phyloP scores from a whole-genome alignment of 2,888 invertebrate genomes.

The Notocelia uddmanniana region DNA sequence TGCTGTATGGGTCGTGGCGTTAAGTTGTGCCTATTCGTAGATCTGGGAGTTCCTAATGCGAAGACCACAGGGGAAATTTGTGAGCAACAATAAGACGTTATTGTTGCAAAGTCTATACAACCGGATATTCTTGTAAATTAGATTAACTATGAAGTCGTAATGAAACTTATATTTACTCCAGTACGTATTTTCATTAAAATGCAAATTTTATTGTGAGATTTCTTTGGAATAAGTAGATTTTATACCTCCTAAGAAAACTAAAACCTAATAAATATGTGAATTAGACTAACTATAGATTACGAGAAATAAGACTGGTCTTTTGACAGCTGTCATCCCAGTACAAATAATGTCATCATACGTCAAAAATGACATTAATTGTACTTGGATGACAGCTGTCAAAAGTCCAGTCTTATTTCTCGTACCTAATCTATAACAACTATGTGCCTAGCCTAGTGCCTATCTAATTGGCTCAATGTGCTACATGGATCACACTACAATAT shows the following conservation, averaged over 20 bases:
- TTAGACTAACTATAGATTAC: too few relatives aligned
- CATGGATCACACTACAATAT: neutral
- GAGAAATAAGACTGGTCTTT: too few relatives aligned
- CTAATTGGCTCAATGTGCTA: neutral
- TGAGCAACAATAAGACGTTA: slow-evolving; percentile 17
- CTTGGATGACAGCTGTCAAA: too few relatives aligned
- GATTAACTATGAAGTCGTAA: neutral
- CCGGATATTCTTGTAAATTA: slow-evolving; percentile 13
- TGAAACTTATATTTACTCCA: neutral
- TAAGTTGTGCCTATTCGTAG: neutral
- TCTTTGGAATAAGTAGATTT: too few relatives aligned
- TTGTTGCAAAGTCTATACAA: slow-evolving; percentile 16
- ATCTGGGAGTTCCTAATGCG: slow-evolving; percentile 19
- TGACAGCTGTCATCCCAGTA: too few relatives aligned
- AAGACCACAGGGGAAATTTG: slow-evolving; percentile 26
- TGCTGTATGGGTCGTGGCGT: slow-evolving; percentile 9
- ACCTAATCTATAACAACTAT: too few relatives aligned
- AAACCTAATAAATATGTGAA: too few relatives aligned
- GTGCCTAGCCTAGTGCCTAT: neutral
- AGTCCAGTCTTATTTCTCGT: too few relatives aligned
- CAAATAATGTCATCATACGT: too few relatives aligned
- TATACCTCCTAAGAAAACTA: too few relatives aligned
- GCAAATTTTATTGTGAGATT: too few relatives aligned
- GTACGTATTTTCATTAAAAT: slow-evolving; percentile 1
- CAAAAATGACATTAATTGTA: too few relatives aligned